Evolutionary conservation across 1,140 invertebrate species (phyloP).

Genomic region (Drosophila equinoxialis): DNA sequence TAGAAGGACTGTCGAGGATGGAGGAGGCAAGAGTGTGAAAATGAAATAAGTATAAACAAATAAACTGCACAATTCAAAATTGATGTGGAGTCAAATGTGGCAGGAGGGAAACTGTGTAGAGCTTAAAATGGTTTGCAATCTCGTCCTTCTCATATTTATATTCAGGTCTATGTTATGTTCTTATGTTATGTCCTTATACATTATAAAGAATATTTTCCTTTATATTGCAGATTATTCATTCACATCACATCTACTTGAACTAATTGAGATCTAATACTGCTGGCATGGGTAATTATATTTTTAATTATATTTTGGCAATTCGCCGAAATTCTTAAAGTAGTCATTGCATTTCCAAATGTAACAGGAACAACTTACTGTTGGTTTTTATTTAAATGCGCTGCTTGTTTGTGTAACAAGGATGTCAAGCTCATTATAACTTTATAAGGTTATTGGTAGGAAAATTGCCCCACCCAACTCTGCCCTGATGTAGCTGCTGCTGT

Average conservation of each 20-base stretch:
- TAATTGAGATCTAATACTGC: too few species aligned
- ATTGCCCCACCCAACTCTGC: conserved; percentile 31
- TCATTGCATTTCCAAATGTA: conserved; percentile 14
- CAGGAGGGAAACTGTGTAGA: not conserved
- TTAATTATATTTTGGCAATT: too few species aligned
- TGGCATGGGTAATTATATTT: too few species aligned
- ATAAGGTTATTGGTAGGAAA: conserved; percentile 37
- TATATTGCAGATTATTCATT: too few species aligned
- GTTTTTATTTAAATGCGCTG: conserved; percentile 37
- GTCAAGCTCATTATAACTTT: conserved; percentile 56
- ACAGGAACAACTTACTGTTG: conserved; percentile 14
- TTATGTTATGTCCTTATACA: too few species aligned
- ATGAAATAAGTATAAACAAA: conserved; percentile 80
- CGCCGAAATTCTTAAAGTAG: not conserved
- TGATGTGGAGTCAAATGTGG: conserved; percentile 61
- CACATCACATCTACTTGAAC: too few species aligned
- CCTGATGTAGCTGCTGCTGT: not conserved
- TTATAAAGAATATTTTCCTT: too few species aligned
- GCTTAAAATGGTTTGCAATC: not conserved
- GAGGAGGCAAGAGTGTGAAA: conserved; percentile 55
- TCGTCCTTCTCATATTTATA: not conserved
- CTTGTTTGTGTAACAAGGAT: conserved; percentile 22
- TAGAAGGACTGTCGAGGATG: conserved; percentile 18
- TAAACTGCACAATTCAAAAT: conserved; percentile 60
- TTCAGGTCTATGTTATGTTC: not conserved